Evolutionary conservation across 1,140 invertebrate species (phyloP).

Genomic region (Grapholita molesta): DNA sequence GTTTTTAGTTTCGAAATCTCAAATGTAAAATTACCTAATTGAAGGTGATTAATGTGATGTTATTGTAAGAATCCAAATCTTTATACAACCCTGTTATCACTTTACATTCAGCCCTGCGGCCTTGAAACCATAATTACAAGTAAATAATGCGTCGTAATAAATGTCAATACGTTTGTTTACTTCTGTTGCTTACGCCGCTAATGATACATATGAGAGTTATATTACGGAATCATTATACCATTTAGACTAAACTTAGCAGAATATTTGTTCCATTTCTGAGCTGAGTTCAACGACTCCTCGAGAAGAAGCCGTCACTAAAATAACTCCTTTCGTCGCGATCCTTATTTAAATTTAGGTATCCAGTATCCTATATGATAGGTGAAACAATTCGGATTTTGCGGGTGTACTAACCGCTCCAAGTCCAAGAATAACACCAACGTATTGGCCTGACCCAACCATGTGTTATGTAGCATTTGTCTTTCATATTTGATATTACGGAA

Average conservation of each 20-base stretch:
- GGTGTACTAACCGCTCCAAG: neutral
- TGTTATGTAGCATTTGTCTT: neutral
- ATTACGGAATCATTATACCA: neutral
- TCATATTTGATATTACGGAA: neutral
- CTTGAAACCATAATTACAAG: neutral
- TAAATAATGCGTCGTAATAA: neutral
- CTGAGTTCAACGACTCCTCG: constrained; percentile 43
- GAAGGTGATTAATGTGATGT: no score
- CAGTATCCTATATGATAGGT: neutral
- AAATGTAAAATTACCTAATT: no score
- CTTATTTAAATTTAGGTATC: constrained; percentile 20
- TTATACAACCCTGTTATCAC: no score
- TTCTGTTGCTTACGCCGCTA: neutral
- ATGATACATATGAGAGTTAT: neutral
- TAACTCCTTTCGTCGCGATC: constrained; percentile 29
- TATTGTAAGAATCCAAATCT: no score
- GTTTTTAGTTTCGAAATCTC: no score
- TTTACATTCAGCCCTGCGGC: neutral
- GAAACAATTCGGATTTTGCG: neutral
- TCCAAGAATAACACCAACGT: neutral
- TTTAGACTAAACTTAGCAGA: neutral
- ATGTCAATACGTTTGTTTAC: neutral
- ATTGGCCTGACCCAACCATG: neutral
- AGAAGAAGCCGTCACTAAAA: constrained; percentile 41
- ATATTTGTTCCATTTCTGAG: constrained; percentile 7